Evolutionary conservation across 2,797 vertebrate species (phyloP), one percentile per base, ranked within the genome.

Genomic region (Falco naumanni): DNA sequence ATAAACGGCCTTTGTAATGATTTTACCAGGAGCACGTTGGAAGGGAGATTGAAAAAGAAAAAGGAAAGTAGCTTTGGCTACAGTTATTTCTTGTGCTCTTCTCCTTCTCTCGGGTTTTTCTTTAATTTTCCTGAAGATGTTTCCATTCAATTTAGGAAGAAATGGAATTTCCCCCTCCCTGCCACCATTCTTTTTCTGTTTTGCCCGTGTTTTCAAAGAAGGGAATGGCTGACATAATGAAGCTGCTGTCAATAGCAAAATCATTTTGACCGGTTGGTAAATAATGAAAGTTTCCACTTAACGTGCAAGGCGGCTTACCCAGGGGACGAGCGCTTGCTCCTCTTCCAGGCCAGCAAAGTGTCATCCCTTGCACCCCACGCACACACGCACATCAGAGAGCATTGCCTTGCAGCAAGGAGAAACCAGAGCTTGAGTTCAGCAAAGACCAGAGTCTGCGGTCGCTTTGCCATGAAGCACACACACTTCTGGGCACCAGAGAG

Each of bases 1-100:
- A 98, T 98, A 98, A 98, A 98, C 91, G 95, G 98, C 75, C 98
- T 98, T 98, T 98, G 98, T 98, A 98, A 98, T 98, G 98, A 98
- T 98, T 98, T 98, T 98, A 98, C 95, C 98, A 98, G 97, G 96
- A 97, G 97, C 90, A 93, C 87, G 97, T 98, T 98, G 98, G 97
- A 98, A 97, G 89, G 79, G 92, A 98, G 98, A 98, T 98, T 98
- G 97, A 98, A 98, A 98, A 97, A 96, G 89, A 97, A 97, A 97
- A 96, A 97, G 90, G 63, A 98, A 97, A 97, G 93, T 80, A 93
- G 90, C 94, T 95, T 97, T 97, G 90, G 97, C 92, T 96, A 79
- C 76, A 70, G 28, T 80, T 96, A 96, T 97, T 97, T 97, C 92
- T 96, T 95, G 92, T 78, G 91, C 79, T 81, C 96, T 89, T 95